Conservation (phyloP, 2,113 vertebrate genomes). For the Aspiorhynchus laticeps region DNA sequence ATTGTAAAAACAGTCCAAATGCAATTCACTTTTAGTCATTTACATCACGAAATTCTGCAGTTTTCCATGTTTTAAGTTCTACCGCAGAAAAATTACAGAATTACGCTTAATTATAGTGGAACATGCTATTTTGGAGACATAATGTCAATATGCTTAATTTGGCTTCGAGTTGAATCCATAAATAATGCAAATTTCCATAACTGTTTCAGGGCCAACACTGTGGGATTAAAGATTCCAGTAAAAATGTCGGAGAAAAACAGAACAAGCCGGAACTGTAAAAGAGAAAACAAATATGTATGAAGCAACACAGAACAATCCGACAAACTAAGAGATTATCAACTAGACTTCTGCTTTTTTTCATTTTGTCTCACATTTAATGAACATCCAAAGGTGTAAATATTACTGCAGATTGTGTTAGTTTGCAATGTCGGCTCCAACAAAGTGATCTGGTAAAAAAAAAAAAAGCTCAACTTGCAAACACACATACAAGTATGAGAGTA, state of each 20-base stretch:
- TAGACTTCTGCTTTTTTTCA: conserved; percentile 11
- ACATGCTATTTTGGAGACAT: conserved; percentile 24
- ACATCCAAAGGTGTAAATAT: conserved; percentile 81
- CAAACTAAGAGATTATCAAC: conserved; percentile 5
- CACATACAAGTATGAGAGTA: conserved; percentile 17
- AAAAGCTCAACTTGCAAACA: conserved; percentile 43
- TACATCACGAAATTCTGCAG: not conserved
- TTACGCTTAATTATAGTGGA: conserved; percentile 35
- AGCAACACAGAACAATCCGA: not conserved
- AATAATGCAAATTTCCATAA: conserved; percentile 46
- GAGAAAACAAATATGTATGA: not conserved
- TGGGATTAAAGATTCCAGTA: not conserved
- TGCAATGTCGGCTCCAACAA: conserved; percentile 53
- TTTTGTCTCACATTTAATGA: conserved; percentile 52
- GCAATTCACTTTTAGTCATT: not conserved
- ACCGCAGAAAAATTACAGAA: conserved; percentile 29
- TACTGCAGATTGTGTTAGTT: conserved; percentile 63
- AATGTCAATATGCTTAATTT: conserved; percentile 24
- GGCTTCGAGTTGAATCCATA: conserved; percentile 16
- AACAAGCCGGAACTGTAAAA: conserved; percentile 12
- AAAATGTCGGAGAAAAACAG: not conserved
- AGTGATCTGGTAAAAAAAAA: conserved; percentile 62
- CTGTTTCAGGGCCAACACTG: conserved; percentile 15
- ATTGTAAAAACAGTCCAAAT: conserved; percentile 2
- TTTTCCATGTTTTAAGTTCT: conserved; percentile 7